Evolutionary conservation across 2,888 invertebrate species (phyloP).

Genomic region (Didymodactylos carnosus): DNA sequence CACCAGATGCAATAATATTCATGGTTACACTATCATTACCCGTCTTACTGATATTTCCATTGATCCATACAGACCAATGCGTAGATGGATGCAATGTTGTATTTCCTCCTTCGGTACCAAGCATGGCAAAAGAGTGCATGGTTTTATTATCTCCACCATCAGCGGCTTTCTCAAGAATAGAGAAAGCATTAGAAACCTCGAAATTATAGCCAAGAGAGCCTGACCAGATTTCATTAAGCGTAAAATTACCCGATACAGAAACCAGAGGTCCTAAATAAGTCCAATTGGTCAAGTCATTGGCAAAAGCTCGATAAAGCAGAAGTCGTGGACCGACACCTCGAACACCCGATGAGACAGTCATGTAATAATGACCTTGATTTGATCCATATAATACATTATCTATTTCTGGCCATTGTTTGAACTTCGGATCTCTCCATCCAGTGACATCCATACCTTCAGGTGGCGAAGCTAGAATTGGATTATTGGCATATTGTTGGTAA

Average conservation of each 20-base stretch:
- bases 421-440: not conserved
- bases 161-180: not conserved
- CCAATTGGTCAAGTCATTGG: not conserved
- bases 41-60: not conserved
- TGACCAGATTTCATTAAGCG: not conserved
- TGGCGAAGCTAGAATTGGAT: not conserved
- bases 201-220: not conserved
- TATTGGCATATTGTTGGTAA: not conserved
- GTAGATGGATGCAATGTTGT: not conserved
- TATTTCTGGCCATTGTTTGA: not conserved
- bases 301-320: not conserved
- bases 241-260: not conserved
- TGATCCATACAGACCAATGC: not conserved
- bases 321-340: not conserved
- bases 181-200: not conserved
- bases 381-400: not conserved
- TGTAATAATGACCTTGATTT: not conserved
- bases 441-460: not conserved
- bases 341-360: not conserved
- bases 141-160: not conserved
- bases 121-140: not conserved
- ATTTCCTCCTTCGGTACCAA: not conserved
- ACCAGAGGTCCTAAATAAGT: not conserved
- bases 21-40: not conserved
- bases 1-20: not conserved